Conservation (phyloP, 2,797 vertebrate genomes). For the Protonibea diacanthus region DNA sequence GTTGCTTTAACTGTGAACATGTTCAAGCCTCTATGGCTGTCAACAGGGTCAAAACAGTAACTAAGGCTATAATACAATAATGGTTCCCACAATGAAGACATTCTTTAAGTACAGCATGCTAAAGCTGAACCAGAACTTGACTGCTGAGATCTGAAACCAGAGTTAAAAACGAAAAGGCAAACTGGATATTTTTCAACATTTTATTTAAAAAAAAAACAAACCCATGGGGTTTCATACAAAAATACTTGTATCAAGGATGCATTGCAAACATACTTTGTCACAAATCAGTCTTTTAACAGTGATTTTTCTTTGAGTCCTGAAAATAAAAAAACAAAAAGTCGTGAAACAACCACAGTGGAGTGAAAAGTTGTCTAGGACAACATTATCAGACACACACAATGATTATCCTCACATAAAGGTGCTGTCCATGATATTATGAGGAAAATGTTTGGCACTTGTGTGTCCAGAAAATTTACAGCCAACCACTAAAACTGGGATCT, state of each 20-base stretch:
- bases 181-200: neutral
- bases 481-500: constrained; percentile 22
- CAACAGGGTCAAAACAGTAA: neutral
- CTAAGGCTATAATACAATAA: neutral
- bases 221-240: constrained; percentile 85
- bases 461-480: constrained; percentile 17
- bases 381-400: constrained; percentile 23
- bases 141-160: neutral
- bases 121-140: neutral
- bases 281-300: constrained; percentile 62
- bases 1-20: too few relatives aligned
- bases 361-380: constrained; percentile 67
- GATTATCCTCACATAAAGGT: constrained; percentile 43
- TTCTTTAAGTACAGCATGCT: too few relatives aligned
- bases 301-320: constrained; percentile 45
- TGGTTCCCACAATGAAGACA: neutral
- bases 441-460: constrained; percentile 59
- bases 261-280: constrained; percentile 61
- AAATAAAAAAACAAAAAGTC: constrained; percentile 27
- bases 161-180: neutral
- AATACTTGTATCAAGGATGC: constrained; percentile 67
- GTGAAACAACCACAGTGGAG: constrained; percentile 32
- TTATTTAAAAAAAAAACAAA: constrained; percentile 67
- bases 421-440: constrained; percentile 24
- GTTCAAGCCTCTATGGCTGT: neutral